Evolutionary conservation across 2,797 vertebrate genomes (phyloP), one percentile per base, ranked within the genome.

Genomic region (Silurus lanzhouensis): DNA sequence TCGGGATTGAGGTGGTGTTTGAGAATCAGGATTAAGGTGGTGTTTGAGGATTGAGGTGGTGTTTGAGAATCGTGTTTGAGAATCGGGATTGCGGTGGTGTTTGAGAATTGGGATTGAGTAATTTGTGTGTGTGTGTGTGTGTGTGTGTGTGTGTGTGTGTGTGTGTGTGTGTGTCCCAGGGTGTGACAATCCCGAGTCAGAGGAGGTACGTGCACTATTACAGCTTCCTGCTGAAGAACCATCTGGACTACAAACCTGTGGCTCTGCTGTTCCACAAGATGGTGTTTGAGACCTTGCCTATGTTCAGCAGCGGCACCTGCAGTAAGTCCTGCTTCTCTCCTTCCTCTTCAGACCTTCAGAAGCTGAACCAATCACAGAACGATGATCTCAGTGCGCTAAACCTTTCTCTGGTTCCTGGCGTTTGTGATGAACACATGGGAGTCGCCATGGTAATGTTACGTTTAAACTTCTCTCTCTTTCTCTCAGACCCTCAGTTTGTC

Each of bases 241-340:
- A 97, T 92, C 95, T 99, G 92, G 98, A 99, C 91, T 99, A 99
- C 94, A 98, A 97, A 95, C 98, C 98, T 79, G 96, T 99, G 95
- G 97, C 98, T 87, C 95, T 99, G 91, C 96, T 99, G 89, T 99
- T 99, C 96, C 98, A 99, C 95, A 99, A 99, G 95, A 99, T 99
- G 97, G 97, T 98, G 94, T 99, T 99, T 93, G 98, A 99, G 95
- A 99, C 98, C 88, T 96, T 99, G 95, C 98, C 98, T 87, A 99
- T 99, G 98, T 99, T 99, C 96, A 99, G 98, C 93, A 95, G 98
- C 89, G 97, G 98, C 95, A 99, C 96, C 94, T 99, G 98, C 96
- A 99, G 98, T 99, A 96, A 99, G 98, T 99, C 91, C 92, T 87
- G 22, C 0, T 55, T 0, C 3, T 3, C 75, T 60, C 9, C 0